These are phyloP conservation scores for Cyclura pinguis DNA, from an alignment of 2,797 vertebrate genomes.

Conservation along the genomic window DNA sequence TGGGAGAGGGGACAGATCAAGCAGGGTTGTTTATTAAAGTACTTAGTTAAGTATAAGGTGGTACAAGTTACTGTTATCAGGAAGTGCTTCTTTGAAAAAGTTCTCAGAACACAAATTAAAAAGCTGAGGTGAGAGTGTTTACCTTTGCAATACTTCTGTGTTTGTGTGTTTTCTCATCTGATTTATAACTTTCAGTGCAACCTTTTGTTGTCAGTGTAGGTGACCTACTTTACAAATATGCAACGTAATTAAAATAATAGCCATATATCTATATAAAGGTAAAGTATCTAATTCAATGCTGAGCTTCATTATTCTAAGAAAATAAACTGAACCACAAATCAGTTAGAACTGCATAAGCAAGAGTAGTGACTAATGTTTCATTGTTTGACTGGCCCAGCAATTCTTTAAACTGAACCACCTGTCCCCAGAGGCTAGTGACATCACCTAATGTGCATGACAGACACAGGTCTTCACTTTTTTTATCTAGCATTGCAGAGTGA, in stretches of 20 bases:
- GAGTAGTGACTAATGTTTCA: background rate
- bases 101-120: background rate
- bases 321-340: background rate
- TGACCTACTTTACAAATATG: background rate
- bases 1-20: too few relatives aligned
- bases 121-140: background rate
- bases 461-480: background rate
- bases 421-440: constrained; percentile 8
- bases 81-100: background rate
- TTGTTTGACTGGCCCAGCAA: background rate
- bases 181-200: background rate
- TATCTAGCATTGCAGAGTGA: background rate
- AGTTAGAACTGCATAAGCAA: background rate
- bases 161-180: background rate
- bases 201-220: background rate
- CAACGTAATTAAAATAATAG: too few relatives aligned
- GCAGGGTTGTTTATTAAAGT: too few relatives aligned
- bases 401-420: constrained; percentile 17
- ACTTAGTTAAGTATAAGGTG: too few relatives aligned
- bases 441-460: constrained; percentile 3
- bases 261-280: too few relatives aligned
- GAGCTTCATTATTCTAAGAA: constrained; percentile 6
- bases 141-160: background rate
- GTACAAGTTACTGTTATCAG: background rate
- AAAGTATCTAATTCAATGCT: background rate